Conservation (phyloP, 2,113 vertebrate species). For the Rhineura floridana region DNA sequence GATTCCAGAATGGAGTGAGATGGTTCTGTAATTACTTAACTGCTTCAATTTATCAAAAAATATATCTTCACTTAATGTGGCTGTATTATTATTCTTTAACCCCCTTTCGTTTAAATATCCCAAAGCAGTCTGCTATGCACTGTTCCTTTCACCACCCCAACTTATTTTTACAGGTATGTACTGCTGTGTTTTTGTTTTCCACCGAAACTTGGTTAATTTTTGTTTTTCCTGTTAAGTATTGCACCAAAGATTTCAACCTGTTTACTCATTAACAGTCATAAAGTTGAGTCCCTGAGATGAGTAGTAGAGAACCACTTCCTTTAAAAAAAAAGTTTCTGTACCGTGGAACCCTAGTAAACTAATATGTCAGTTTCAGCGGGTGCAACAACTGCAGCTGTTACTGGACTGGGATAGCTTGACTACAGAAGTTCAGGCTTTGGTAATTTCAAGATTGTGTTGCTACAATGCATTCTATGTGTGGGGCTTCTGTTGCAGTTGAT, state of each 20-base stretch:
- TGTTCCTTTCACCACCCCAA: background rate
- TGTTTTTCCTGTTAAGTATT: background rate
- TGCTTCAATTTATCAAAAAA: background rate
- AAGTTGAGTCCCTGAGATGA: background rate
- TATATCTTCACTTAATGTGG: background rate
- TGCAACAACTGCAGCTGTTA: too few species aligned
- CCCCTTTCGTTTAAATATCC: background rate
- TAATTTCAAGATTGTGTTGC: too few species aligned
- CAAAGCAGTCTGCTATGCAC: background rate
- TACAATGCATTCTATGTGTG: too few species aligned
- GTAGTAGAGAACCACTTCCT: background rate
- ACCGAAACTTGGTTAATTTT: background rate
- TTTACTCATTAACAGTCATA: background rate
- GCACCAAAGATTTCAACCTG: background rate
- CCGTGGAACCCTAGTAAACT: background rate
- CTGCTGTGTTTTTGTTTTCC: background rate
- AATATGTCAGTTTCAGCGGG: background rate
- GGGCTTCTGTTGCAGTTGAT: too few species aligned
- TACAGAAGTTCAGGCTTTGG: too few species aligned
- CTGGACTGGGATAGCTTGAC: too few species aligned
- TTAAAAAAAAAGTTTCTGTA: background rate
- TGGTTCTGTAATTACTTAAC: too few species aligned
- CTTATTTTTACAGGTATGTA: background rate
- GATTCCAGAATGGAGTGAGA: too few species aligned
- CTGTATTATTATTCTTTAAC: background rate